Conservation (phyloP, 2,113 vertebrate species). For the Psittacara wagleri region DNA sequence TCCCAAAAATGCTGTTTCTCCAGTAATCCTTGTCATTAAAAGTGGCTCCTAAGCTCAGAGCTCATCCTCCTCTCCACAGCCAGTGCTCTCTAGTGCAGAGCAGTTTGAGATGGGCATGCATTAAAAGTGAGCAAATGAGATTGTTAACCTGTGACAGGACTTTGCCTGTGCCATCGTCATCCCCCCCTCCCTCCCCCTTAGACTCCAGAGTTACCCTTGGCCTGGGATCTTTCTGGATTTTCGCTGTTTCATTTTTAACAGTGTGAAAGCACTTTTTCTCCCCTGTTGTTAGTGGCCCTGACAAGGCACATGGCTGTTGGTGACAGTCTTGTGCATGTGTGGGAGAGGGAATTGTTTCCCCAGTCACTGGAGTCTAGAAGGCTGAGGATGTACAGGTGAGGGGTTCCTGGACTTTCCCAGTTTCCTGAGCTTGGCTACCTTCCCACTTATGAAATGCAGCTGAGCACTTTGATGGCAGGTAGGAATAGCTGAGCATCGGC, state of each 20-base stretch:
- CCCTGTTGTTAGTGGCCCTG: background rate
- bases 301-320: background rate
- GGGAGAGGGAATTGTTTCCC: background rate
- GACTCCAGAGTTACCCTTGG: background rate
- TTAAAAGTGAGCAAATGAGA: background rate
- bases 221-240: background rate
- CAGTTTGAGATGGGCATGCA: background rate
- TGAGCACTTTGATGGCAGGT: constrained; percentile 6
- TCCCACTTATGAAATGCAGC: background rate
- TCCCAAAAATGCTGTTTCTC: constrained; percentile 48
- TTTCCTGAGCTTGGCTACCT: background rate
- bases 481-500: constrained; percentile 32
- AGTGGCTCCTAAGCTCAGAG: background rate
- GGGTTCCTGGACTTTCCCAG: background rate
- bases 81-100: background rate
- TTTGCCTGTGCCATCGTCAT: background rate
- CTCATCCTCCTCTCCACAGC: background rate
- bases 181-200: too few species aligned
- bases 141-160: background rate
- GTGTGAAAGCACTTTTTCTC: background rate
- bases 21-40: constrained; percentile 45
- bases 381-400: background rate
- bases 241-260: background rate
- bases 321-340: background rate
- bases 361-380: background rate